phyloP scores from a whole-genome alignment of 2,797 vertebrate genomes.

The Intellagama lesueurii region DNA sequence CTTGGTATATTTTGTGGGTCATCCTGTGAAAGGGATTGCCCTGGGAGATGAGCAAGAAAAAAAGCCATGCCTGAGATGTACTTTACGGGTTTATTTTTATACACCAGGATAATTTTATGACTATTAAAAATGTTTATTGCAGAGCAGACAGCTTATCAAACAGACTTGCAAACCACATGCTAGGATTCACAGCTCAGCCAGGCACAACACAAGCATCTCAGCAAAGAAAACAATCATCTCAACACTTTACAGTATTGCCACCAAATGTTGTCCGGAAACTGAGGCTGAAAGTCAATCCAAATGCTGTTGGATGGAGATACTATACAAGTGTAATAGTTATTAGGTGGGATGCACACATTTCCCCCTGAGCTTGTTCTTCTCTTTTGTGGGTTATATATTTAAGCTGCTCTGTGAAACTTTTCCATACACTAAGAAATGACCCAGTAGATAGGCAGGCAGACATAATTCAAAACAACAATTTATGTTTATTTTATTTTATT shows the following conservation, averaged over 20 bases:
- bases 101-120: slow-evolving; percentile 52
- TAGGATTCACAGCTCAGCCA: slow-evolving; percentile 48
- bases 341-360: not conserved
- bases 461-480: not conserved
- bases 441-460: not conserved
- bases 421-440: not conserved
- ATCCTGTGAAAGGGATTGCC: slow-evolving; percentile 22
- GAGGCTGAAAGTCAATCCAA: not conserved
- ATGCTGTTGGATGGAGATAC: not conserved
- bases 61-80: slow-evolving; percentile 33
- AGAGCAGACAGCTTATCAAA: slow-evolving; percentile 36
- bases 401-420: not conserved
- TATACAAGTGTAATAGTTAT: not conserved
- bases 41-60: slow-evolving; percentile 13
- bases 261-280: not conserved
- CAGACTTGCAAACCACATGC: slow-evolving; percentile 55
- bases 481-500: no score
- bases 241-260: not conserved
- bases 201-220: not conserved
- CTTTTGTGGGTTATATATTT: not conserved
- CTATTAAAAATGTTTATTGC: slow-evolving; percentile 56
- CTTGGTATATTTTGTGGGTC: not conserved
- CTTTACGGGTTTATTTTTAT: slow-evolving; percentile 54
- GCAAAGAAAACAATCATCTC: not conserved
- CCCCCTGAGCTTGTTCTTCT: not conserved